These are phyloP conservation scores for Protaetia brevitarsis DNA, from an alignment of 1,140 invertebrate species.

Conservation along the genomic window DNA sequence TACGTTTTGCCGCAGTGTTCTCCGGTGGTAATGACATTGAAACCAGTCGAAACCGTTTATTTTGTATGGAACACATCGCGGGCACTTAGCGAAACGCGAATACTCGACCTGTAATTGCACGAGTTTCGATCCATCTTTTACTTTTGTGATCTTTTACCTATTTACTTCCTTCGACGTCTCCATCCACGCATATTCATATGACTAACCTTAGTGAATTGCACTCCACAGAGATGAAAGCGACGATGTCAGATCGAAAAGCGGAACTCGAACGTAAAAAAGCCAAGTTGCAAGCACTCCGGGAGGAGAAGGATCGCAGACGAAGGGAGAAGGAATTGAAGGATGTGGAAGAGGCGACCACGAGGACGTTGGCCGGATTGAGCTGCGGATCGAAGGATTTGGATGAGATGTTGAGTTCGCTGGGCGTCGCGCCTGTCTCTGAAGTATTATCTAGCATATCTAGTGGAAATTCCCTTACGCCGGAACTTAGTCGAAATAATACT, in stretches of 20 bases:
- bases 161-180: not conserved
- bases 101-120: too few species aligned
- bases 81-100: too few species aligned
- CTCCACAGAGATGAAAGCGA: slow-evolving; percentile 6
- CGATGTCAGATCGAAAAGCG: slow-evolving; percentile 65
- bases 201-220: not conserved
- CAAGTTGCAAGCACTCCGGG: slow-evolving; percentile 84
- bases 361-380: slow-evolving; percentile 55
- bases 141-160: too few species aligned
- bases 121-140: too few species aligned
- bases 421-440: slow-evolving; percentile 81
- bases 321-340: slow-evolving; percentile 85
- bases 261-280: slow-evolving; percentile 93
- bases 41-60: slow-evolving; percentile 11
- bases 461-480: slow-evolving; percentile 72
- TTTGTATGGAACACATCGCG: not conserved
- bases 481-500: slow-evolving; percentile 73
- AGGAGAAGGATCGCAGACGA: slow-evolving; percentile 83
- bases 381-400: slow-evolving; percentile 75
- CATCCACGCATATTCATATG: not conserved
- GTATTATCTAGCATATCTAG: slow-evolving; percentile 81
- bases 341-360: slow-evolving; percentile 72
- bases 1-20: not conserved
- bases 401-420: slow-evolving; percentile 79
- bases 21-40: slow-evolving; percentile 15